Base-by-base conservation (phyloP, 2,888 invertebrate species). In the Lithophane socia region DNA sequence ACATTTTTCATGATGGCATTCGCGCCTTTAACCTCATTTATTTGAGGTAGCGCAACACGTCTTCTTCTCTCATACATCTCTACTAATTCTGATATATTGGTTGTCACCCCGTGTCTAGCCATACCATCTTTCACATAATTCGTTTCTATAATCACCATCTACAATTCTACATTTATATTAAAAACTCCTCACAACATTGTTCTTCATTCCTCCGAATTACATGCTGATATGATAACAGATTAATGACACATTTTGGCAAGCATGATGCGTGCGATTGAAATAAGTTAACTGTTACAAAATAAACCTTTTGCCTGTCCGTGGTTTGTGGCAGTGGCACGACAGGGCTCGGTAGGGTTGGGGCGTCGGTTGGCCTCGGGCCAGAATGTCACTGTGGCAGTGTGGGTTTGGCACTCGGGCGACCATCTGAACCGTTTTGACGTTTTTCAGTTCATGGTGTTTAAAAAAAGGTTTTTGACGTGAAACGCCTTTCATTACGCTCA, bases 341-440 rank as follows among this genome's bases (percentile, higher is more conserved):
- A 67, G 60, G 56, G 21, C 65, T 13, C 47, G 49, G 58, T n/a
- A 63, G 67, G 24, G 56, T 12, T n/a, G 47, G 56, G 61, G 66
- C 24, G 47, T 16, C 24, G n/a, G 63, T 79, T 84, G 86, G 84
- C 83, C 49, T 21, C 63, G 60, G 42, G 84, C 86, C 86, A 84
- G 83, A 49, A 37, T 69, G 74, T 60, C 69, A 58, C 77, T 13
- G 58, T 42, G 52, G 47, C 60, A n/a, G 56, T 12, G 49, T 63
- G 54, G 65, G 73, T 44, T 86, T 72, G 78, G 65, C 68, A 66
- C 66, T 58, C n/a, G 65, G 66, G 24, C 21, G 29, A 37, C 69
- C 52, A 82, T 70, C 58, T 63, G 21, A 64, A 67, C 29, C 13
- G 13, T 66, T 60, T 12, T 37, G 13, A 81, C 12, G 42, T 73